A percentile compares a stretch with the other conserved stretches of the same genome.
These are phyloP conservation scores for Geophilus truncorum DNA, from an alignment of 2,888 invertebrate genomes.

Conservation along the genomic window DNA sequence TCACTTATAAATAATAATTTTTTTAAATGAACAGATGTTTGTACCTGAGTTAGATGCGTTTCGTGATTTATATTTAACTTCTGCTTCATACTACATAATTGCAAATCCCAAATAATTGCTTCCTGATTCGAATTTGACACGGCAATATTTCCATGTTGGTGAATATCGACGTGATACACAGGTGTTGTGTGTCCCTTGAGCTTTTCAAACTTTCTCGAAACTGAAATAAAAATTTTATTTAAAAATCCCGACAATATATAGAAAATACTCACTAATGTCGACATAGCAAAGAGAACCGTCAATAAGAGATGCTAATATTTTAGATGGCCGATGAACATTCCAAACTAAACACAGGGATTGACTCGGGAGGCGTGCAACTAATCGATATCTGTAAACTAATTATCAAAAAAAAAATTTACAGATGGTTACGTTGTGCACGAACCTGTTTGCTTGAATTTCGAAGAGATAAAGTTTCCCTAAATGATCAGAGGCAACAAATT, in stretches of 20 bases:
- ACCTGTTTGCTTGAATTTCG: not conserved
- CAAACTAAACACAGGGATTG: not conserved
- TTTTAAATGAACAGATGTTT: not conserved
- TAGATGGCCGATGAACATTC: not conserved
- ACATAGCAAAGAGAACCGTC: not conserved
- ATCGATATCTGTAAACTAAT: not conserved
- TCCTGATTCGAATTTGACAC: not conserved
- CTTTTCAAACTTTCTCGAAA: not conserved
- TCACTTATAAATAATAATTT: not conserved
- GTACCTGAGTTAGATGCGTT: not conserved
- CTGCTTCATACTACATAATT: not conserved
- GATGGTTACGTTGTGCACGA: not conserved
- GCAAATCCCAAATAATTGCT: not conserved
- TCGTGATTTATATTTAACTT: not conserved
- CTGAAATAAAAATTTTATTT: not conserved
- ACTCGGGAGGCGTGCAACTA: not conserved
- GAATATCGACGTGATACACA: not conserved
- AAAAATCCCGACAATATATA: not conserved
- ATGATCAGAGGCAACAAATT: not conserved
- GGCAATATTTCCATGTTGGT: not conserved
- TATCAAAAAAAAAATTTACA: not conserved
- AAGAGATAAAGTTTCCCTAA: not conserved
- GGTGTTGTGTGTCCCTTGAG: not conserved
- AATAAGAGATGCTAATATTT: not conserved
- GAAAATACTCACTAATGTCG: not conserved